Conservation (phyloP, 2,797 vertebrate genomes). For the Ceryle rudis region DNA sequence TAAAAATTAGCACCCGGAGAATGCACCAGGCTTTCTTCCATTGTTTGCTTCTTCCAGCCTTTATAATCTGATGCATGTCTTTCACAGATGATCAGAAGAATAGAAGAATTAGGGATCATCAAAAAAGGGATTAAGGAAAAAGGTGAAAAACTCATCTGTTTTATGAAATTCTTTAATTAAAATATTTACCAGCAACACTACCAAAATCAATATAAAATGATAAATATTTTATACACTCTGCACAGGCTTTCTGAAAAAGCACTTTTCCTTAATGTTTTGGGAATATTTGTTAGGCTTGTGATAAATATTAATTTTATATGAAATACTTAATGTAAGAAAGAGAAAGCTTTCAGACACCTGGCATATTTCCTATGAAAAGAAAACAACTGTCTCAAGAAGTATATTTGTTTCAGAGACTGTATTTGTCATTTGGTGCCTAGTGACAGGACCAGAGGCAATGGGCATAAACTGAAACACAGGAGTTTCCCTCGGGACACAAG, state of each 20-base stretch:
- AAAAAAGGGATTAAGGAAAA: not conserved
- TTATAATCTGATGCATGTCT: not conserved
- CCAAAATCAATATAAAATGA: not conserved
- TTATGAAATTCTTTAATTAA: not conserved
- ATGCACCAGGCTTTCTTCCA: not conserved
- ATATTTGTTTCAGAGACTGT: not conserved
- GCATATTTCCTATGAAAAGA: not conserved
- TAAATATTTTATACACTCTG: not conserved
- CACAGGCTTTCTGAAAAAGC: not conserved
- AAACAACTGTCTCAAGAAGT: not conserved
- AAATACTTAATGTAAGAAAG: not conserved
- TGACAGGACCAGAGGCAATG: not conserved
- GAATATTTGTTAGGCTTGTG: not conserved
- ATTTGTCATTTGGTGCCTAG: not conserved
- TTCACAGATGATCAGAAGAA: not conserved
- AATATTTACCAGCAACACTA: not conserved
- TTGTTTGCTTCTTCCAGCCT: not conserved
- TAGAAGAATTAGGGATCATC: not conserved
- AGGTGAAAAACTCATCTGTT: not conserved
- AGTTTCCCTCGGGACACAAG: not conserved
- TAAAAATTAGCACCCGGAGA: not conserved
- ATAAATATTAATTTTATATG: not conserved
- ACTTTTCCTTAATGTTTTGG: not conserved
- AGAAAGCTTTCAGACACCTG: not conserved
- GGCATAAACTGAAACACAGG: not conserved